Base-by-base conservation (phyloP, 2,113 vertebrate genomes). In the Nannobrachium achirus region DNA sequence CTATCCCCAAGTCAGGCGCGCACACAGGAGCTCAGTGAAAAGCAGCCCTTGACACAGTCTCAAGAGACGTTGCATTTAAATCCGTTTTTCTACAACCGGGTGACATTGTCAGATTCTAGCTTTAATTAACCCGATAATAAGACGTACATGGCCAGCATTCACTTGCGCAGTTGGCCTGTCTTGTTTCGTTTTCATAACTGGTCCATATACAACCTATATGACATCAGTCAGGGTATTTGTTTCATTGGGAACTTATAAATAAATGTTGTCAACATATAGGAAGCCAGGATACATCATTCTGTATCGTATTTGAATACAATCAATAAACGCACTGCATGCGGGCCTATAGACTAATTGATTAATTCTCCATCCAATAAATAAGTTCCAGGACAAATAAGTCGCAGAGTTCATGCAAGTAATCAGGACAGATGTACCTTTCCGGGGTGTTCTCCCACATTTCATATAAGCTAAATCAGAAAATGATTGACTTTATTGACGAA, bases 51-150 rank as follows among this genome's bases (percentile, higher is more conserved):
- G 95, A 98, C 95, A 96, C 92, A 92, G 93, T 96, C 95, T 96
- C 96, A 91, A 87, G 96, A 97, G 96, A 97, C 95, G 88, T 82
- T 90, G 95, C 95, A 94, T 97, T 98, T 96, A 98, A 99, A 98
- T 97, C 95, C 94, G 93, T 97, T 98, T 93, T 97, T 95, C 94
- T 97, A 94, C 95, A 95, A 94, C 92, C 95, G 94, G 95, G 95
- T 97, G 96, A 96, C 96, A 97, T 97, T 98, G 96, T 98, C 95
- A 97, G 95, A 97, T 96, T 95, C 94, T 93, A 89, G 93, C 95
- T 99, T 98, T 98, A 98, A 98, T 99, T 98, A 98, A 98, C 95
- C 96, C 94, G 95, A 97, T 97, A 97, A 99, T 96, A 96, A 97
- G 95, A 95, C 93, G 94, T 94, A 95, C 95, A 95, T 94, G 95